phyloP scores from a whole-genome alignment of 2,113 vertebrate species.

The Benitochromis conjunctus region DNA sequence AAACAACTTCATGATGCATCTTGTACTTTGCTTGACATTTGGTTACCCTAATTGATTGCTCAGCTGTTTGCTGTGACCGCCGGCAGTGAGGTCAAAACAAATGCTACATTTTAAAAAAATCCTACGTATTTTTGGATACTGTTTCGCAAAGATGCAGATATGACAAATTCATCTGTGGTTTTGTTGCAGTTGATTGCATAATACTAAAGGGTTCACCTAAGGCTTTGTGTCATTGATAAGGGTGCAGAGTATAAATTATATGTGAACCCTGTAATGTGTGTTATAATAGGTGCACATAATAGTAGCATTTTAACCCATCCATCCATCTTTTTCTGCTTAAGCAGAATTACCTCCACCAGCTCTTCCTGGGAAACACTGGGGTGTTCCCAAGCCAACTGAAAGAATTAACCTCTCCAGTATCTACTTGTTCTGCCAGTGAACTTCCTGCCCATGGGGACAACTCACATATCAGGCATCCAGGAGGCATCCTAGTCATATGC shows the following conservation, averaged over 20 bases:
- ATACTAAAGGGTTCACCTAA: not conserved
- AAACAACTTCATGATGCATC: not conserved
- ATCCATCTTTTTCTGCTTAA: not conserved
- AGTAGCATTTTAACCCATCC: not conserved
- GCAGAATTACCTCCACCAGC: not conserved
- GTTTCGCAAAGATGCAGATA: not conserved
- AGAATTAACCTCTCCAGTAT: not conserved
- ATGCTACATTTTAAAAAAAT: not conserved
- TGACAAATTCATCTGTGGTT: not conserved
- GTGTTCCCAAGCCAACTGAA: not conserved
- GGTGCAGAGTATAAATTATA: not conserved
- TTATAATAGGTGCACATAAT: not conserved
- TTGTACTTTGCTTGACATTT: not conserved
- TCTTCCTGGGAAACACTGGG: not conserved
- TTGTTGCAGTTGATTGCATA: not conserved
- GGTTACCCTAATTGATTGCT: not conserved
- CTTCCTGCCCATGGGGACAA: not conserved
- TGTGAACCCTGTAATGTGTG: not conserved
- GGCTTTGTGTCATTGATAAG: not conserved
- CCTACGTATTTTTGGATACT: not conserved
- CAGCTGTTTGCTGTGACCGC: not conserved
- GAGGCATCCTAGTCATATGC: not conserved
- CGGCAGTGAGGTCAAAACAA: not conserved
- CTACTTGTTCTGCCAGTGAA: not conserved
- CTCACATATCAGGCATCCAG: not conserved